Evolutionary conservation across 2,797 vertebrate species (phyloP).

Genomic region (Kryptopterus vitreolus): DNA sequence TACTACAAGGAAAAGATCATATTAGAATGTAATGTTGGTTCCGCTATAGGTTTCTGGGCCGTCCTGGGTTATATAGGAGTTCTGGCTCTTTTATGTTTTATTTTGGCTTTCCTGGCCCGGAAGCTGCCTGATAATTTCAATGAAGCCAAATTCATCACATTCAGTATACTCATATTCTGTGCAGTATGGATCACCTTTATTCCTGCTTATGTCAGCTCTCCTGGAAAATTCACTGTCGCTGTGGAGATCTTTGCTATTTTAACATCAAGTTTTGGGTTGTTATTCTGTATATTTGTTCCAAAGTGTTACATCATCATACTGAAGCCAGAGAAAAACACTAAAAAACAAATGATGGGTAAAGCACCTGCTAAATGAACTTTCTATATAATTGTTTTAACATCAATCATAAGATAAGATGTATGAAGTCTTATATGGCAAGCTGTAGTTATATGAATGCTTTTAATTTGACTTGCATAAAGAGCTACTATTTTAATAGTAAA

Average conservation of each 20-base stretch:
- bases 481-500: too few relatives aligned
- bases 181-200: constrained; percentile 1
- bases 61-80: constrained; percentile 2
- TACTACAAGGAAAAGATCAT: constrained; percentile 4
- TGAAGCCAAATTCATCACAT: not conserved
- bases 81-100: not conserved
- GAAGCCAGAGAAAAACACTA: too few relatives aligned
- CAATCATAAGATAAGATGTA: too few relatives aligned
- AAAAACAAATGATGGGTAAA: constrained; percentile 63
- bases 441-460: not conserved
- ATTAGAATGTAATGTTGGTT: not conserved
- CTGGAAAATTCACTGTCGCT: too few relatives aligned
- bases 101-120: not conserved
- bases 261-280: constrained; percentile 69
- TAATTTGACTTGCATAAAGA: too few relatives aligned
- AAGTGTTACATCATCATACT: too few relatives aligned
- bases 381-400: not conserved
- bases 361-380: not conserved
- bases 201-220: not conserved
- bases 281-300: constrained; percentile 68
- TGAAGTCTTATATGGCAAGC: not conserved
- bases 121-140: not conserved
- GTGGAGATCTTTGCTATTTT: constrained; percentile 67
- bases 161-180: not conserved
- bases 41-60: not conserved